A percentile compares a stretch with the other conserved stretches of the same genome.
Evolutionary conservation across 2,113 vertebrate genomes (phyloP).

Genomic region (Thamnophis sirtalis): DNA sequence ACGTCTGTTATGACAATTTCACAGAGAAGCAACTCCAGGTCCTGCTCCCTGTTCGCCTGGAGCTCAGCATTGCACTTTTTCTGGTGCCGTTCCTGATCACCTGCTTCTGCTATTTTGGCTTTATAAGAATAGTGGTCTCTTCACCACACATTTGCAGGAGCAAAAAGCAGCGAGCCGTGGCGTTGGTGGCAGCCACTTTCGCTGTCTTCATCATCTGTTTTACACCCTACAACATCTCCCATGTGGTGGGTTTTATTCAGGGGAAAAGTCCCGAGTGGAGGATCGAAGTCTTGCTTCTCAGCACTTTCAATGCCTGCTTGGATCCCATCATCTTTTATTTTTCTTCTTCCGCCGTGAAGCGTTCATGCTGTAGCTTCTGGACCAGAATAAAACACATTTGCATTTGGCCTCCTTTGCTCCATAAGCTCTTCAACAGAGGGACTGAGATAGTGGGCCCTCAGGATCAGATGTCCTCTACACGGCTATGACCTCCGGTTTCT

Average conservation of each 20-base stretch:
- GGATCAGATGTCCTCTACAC: not conserved
- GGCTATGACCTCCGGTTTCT: not conserved
- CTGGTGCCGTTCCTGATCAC: constrained; percentile 61
- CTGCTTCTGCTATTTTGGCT: constrained; percentile 65
- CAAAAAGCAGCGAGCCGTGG: constrained; percentile 56
- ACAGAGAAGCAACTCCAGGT: accelerated
- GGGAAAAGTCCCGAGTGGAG: constrained; percentile 73
- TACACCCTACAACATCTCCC: constrained; percentile 84
- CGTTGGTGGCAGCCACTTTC: constrained; percentile 60
- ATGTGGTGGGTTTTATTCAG: constrained; percentile 75
- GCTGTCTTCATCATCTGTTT: constrained; percentile 67
- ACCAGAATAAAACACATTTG: not conserved
- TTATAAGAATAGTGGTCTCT: constrained; percentile 58
- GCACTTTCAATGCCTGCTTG: constrained; percentile 82
- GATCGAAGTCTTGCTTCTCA: constrained; percentile 73
- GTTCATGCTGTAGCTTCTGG: constrained; percentile 12
- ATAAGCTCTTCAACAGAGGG: not conserved
- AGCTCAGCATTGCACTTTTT: constrained; percentile 64
- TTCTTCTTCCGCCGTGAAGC: constrained; percentile 74
- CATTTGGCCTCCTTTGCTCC: not conserved
- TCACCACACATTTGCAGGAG: constrained; percentile 54
- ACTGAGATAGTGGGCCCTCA: not conserved
- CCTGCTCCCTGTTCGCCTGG: constrained; percentile 57
- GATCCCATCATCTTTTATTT: constrained; percentile 89
- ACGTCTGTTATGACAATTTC: constrained; percentile 61